phyloP scores from a whole-genome alignment of 2,888 invertebrate species.

The Bugula neritina region DNA sequence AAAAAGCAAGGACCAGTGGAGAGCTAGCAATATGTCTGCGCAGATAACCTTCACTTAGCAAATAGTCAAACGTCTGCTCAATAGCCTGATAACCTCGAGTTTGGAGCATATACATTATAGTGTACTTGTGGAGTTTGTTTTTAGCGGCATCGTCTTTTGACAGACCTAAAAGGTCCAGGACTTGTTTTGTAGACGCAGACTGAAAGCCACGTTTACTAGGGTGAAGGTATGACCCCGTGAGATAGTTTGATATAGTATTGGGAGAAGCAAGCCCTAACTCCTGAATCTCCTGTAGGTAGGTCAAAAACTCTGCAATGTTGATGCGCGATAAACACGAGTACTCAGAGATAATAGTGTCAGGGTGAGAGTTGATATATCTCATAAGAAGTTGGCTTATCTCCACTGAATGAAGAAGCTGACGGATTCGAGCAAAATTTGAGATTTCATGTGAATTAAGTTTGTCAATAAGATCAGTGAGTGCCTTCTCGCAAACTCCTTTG shows the following conservation, averaged over 20 bases:
- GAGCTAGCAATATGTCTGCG: not conserved
- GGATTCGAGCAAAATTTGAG: not conserved
- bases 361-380: not conserved
- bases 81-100: not conserved
- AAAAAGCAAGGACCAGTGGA: not conserved
- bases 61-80: not conserved
- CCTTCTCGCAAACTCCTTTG: not conserved
- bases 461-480: not conserved
- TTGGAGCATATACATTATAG: not conserved
- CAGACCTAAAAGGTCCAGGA: not conserved
- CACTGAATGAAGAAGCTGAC: not conserved
- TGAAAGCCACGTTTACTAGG: not conserved
- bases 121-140: not conserved
- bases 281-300: not conserved
- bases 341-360: not conserved
- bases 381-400: not conserved
- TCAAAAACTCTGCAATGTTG: not conserved
- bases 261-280: not conserved
- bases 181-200: not conserved
- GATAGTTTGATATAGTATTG: not conserved
- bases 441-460: not conserved
- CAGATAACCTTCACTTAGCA: not conserved
- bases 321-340: not conserved
- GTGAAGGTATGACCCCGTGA: not conserved
- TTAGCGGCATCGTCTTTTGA: not conserved